These are phyloP conservation scores for Muscicapa comitata DNA, from an alignment of 2,797 vertebrate genomes.

Conservation along the genomic window DNA sequence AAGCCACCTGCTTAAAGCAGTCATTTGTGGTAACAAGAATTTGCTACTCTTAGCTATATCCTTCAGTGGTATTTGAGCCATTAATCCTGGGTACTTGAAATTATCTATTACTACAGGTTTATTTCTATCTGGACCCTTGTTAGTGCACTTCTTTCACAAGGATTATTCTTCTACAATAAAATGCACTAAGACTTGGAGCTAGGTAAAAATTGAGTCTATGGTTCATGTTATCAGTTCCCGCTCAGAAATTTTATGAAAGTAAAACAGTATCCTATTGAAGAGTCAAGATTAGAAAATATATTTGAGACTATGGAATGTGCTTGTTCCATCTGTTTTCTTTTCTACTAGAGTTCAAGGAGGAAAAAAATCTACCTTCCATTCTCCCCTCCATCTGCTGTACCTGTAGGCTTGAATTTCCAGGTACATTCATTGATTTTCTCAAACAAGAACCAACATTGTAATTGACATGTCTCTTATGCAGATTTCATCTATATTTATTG, in stretches of 20 bases:
- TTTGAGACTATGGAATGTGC: not conserved
- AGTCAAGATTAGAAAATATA: not conserved
- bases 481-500: not conserved
- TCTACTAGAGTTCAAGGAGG: not conserved
- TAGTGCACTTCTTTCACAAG: not conserved
- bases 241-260: not conserved
- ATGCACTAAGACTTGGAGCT: not conserved
- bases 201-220: not conserved
- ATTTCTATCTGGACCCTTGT: not conserved
- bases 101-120: not conserved
- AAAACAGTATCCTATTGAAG: not conserved
- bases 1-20: slow-evolving; percentile 21
- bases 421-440: not conserved
- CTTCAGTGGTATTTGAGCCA: not conserved
- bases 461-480: not conserved
- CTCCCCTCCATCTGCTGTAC: not conserved
- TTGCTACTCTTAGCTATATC: not conserved
- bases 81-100: not conserved
- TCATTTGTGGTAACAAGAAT: not conserved
- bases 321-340: not conserved
- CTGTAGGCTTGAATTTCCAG: not conserved
- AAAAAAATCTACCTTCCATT: not conserved
- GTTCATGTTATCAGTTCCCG: not conserved
- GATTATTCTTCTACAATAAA: not conserved
- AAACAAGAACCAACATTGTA: not conserved